Evolutionary conservation across 2,797 vertebrate genomes (phyloP).

Genomic region (Enteromius unitaeniatus): DNA sequence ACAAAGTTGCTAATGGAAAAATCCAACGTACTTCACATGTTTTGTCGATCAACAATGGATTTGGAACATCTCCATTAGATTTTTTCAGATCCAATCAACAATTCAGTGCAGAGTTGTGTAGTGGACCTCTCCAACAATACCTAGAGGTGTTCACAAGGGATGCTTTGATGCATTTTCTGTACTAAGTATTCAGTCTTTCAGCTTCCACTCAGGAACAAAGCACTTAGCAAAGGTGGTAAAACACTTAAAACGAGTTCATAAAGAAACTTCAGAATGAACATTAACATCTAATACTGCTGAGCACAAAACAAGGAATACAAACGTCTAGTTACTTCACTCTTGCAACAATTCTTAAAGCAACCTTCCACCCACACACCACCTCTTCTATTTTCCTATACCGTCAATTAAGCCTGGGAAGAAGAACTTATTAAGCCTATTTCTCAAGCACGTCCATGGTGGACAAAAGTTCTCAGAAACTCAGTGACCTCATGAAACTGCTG

Average conservation of each 20-base stretch:
- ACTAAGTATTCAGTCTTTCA: not conserved
- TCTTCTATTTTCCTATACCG: not conserved
- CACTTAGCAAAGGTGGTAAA: not conserved
- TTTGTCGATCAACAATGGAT: not conserved
- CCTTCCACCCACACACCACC: slow-evolving; percentile 14
- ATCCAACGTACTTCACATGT: not conserved
- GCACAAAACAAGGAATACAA: slow-evolving; percentile 1
- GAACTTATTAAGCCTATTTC: not conserved
- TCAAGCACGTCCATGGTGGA: not conserved
- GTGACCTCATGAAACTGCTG: not conserved
- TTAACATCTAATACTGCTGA: not conserved
- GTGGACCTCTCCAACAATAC: not conserved
- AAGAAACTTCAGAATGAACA: not conserved
- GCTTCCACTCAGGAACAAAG: not conserved
- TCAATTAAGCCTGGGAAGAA: slow-evolving; percentile 15
- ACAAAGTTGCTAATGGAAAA: not conserved
- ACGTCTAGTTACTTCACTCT: slow-evolving; percentile 1
- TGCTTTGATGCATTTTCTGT: not conserved
- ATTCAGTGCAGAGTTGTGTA: not conserved
- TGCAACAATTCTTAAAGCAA: slow-evolving; percentile 1
- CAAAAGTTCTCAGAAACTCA: not conserved
- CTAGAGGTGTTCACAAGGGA: not conserved
- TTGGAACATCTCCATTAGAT: not conserved
- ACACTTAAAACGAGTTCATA: not conserved
- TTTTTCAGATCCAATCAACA: not conserved